Conservation (phyloP, 2,797 vertebrate genomes). For the Pyrocephalus nanus region DNA sequence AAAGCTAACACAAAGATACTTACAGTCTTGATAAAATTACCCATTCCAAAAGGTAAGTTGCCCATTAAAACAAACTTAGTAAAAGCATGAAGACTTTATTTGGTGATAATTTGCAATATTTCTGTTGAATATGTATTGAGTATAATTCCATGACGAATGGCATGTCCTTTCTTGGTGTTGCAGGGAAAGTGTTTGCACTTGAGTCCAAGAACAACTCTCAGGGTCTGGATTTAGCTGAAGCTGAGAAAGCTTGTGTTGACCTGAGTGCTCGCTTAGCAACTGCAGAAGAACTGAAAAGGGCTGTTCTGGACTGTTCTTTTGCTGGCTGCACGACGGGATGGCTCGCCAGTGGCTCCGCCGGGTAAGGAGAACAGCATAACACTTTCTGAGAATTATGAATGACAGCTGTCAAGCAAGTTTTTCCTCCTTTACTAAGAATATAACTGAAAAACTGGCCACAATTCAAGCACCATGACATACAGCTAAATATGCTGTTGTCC, state of each 20-base stretch:
- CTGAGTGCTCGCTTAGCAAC: conserved; percentile 84
- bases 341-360: conserved; percentile 84
- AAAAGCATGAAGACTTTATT: neutral
- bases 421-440: neutral
- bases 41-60: neutral
- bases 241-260: conserved; percentile 75
- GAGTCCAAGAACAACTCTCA: conserved; percentile 81
- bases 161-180: conserved; percentile 42
- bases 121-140: neutral
- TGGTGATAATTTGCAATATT: neutral
- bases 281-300: conserved; percentile 82
- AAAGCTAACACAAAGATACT: neutral
- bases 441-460: neutral
- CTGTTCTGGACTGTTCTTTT: conserved; percentile 86
- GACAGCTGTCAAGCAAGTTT: neutral
- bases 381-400: neutral
- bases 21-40: neutral
- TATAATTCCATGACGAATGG: neutral
- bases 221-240: conserved; percentile 75
- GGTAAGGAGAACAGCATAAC: conserved; percentile 79
- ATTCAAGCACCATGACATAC: neutral
- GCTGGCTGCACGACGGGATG: conserved; percentile 86
- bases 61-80: neutral
- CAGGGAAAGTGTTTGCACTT: conserved; percentile 89
- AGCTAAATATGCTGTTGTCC: neutral